Conservation (phyloP, 1,140 invertebrate species). For the Drosophila busckii region DNA sequence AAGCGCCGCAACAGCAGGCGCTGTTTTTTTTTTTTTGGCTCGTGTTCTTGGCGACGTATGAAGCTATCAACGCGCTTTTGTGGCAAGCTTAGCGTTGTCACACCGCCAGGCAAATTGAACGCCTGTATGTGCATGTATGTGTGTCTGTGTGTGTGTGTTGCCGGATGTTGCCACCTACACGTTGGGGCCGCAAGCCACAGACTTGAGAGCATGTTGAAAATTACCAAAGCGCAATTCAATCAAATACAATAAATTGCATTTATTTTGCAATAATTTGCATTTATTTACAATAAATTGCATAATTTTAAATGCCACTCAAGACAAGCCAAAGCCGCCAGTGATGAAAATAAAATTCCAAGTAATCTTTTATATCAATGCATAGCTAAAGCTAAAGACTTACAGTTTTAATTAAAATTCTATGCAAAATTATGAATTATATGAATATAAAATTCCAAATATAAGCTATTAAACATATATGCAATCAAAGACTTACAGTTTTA, state of each 20-base stretch:
- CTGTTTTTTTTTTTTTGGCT: no score
- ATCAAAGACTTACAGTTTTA: no score
- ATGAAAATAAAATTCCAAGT: no score
- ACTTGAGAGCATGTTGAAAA: constrained; percentile 57
- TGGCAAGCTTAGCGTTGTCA: constrained; percentile 59
- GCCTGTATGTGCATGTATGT: constrained; percentile 37
- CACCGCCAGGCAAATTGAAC: constrained; percentile 51
- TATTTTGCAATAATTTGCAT: constrained; percentile 66
- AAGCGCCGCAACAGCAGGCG: no score
- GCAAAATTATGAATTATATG: no score
- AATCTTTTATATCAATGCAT: no score
- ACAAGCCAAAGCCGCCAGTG: no score
- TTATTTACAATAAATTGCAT: constrained; percentile 34
- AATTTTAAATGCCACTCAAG: neutral
- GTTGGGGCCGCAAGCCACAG: constrained; percentile 10
- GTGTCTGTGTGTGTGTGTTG: constrained; percentile 12
- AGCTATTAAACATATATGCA: no score
- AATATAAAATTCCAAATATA: no score
- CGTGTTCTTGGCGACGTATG: no score
- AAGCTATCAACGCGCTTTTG: constrained; percentile 57
- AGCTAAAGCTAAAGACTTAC: no score
- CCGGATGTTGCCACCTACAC: neutral
- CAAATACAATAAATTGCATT: constrained; percentile 65
- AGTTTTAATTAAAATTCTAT: no score
- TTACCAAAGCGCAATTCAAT: constrained; percentile 58